Percentiles rank a stretch among this genome's conserved stretches.
Evolutionary conservation across 2,113 vertebrate species (phyloP).

Genomic region (Microcebus jonahi): DNA sequence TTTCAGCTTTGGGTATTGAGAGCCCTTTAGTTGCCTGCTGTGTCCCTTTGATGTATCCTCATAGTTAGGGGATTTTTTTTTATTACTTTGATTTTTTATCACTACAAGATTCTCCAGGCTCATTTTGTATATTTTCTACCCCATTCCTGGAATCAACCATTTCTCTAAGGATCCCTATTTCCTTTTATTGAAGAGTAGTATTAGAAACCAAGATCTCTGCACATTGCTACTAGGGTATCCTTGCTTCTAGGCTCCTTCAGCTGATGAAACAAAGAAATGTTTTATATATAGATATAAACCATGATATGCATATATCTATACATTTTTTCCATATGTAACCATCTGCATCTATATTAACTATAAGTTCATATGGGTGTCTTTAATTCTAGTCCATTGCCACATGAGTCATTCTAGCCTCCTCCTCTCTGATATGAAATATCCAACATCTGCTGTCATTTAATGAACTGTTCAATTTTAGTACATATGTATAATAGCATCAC

Average conservation of each 20-base stretch:
- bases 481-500: background rate
- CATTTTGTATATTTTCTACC: background rate
- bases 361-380: background rate
- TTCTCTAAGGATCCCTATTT: background rate
- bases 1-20: background rate
- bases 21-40: background rate
- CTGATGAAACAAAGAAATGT: background rate
- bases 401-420: background rate
- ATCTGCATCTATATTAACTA: background rate
- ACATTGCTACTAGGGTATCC: background rate
- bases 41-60: background rate
- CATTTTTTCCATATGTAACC: background rate
- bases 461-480: background rate
- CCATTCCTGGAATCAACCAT: background rate
- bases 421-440: background rate
- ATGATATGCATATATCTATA: background rate
- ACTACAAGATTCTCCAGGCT: background rate
- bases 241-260: background rate
- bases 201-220: background rate
- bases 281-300: too few species aligned
- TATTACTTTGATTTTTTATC: background rate
- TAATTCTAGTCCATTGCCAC: background rate
- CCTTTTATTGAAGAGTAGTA: background rate
- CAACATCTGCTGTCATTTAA: background rate
- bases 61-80: background rate